A percentile compares a stretch with the other conserved stretches of the same genome.
phyloP scores from a whole-genome alignment of 1,140 invertebrate genomes.

The Zaprionus ornatus region DNA sequence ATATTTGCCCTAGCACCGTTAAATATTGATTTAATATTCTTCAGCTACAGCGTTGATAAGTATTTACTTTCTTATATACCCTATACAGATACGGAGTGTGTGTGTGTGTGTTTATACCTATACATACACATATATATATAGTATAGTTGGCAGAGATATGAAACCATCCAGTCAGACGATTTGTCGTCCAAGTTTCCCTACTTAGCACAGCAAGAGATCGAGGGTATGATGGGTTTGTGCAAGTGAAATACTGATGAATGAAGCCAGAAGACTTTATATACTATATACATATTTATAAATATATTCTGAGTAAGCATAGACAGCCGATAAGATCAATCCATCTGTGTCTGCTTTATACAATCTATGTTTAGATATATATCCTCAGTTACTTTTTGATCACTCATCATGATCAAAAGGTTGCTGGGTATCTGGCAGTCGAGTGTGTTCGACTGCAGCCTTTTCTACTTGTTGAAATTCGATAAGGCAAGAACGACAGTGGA shows the following conservation, averaged over 20 bases:
- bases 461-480: constrained; percentile 37
- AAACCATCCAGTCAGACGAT: constrained; percentile 53
- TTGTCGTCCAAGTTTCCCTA: constrained; percentile 48
- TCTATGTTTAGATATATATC: too few species aligned
- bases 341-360: too few species aligned
- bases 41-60: constrained; percentile 37
- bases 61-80: constrained; percentile 20
- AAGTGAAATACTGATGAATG: not conserved
- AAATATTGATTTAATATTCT: constrained; percentile 76
- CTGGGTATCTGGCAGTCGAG: not conserved
- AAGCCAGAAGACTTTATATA: not conserved
- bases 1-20: constrained; percentile 72
- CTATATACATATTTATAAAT: not conserved
- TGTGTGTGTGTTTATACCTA: not conserved
- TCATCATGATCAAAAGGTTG: not conserved
- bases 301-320: too few species aligned
- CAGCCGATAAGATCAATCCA: too few species aligned
- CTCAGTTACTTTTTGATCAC: too few species aligned
- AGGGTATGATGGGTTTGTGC: not conserved
- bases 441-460: not conserved
- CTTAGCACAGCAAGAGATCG: not conserved
- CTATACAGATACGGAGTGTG: not conserved
- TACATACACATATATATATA: not conserved
- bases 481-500: constrained; percentile 6
- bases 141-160: not conserved